These are phyloP conservation scores for Pelecanus crispus DNA, from an alignment of 2,113 vertebrate species.

Conservation along the genomic window DNA sequence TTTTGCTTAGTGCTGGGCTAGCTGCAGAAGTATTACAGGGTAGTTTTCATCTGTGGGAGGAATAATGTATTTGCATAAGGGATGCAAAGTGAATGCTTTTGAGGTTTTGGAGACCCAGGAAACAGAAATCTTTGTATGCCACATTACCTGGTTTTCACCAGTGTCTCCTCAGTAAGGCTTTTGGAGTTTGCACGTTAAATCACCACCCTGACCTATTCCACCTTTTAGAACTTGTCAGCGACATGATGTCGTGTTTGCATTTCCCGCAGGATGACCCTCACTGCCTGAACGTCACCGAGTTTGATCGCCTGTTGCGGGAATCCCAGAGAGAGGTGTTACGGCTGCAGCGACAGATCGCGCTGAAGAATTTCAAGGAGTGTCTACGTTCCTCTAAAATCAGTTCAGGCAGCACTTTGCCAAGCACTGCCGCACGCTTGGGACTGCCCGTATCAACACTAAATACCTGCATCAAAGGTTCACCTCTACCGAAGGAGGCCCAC, in stretches of 20 bases:
- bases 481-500: not conserved
- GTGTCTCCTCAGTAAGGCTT: not conserved
- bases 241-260: fast-evolving
- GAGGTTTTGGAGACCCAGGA: not conserved
- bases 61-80: not conserved
- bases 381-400: not conserved
- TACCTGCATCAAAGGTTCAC: not conserved
- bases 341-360: slow-evolving; percentile 90
- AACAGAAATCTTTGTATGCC: not conserved
- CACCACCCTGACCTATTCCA: not conserved
- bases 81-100: not conserved
- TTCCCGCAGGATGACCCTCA: slow-evolving; percentile 55
- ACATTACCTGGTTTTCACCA: not conserved
- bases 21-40: not conserved
- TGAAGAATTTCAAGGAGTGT: slow-evolving; percentile 73
- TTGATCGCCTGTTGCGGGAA: slow-evolving; percentile 86
- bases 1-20: not conserved
- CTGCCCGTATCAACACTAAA: fast-evolving
- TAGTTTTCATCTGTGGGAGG: not conserved
- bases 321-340: slow-evolving; percentile 93
- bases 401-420: not conserved
- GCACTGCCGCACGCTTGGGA: not conserved
- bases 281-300: slow-evolving; percentile 74
- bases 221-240: not conserved
- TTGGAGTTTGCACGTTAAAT: not conserved